Evolutionary conservation across 2,113 vertebrate species (phyloP), one percentile per base, ranked within the genome.

Genomic region (Podarcis raffonei): DNA sequence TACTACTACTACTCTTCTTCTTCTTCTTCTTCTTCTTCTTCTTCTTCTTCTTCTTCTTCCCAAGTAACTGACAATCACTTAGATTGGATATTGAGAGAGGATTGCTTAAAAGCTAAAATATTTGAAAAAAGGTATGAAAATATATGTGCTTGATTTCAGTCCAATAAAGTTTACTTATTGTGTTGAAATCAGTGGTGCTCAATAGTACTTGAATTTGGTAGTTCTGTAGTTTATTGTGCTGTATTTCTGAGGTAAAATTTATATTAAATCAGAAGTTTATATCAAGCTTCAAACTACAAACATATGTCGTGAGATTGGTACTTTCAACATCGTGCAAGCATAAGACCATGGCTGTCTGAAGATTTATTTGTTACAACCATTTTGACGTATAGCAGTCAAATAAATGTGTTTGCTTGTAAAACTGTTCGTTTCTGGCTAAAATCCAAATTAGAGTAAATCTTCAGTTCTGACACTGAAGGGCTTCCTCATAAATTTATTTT

Each of bases 211-310:
- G 13, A 39, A 37, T 39, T 39, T 66, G 20, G 42, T 53, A 53
- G 39, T 6, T 68, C 39, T 53, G 6, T 3, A 27, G 3, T 42
- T 30, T 35, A 82, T 37, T 6, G 7, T 39, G 59, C 35, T 79
- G 18, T 59, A 90, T 83, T 62, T n/a, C 20, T 82, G 30, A 65
- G 57, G 48, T 78, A 84, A 3, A 85, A 42, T 27, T 74, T 0
- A 78, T 65, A 89, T 75, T 42, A 85, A 74, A 77, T 5, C 48
- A 66, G n/a, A 85, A 81, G 85, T 77, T 89, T 77, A 75, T 23
- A 72, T 8, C 48, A 35, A n/a, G 18, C 4, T 90, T 90, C 86
- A 85, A 27, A 53, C n/a, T 82, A 25, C 75, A 80, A 86, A 77
- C 3, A 57, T 4, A 48, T 32, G 39, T 27, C 15, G 84, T 87